Evolutionary conservation across 2,797 vertebrate species (phyloP).

Genomic region (Acomys russatus): DNA sequence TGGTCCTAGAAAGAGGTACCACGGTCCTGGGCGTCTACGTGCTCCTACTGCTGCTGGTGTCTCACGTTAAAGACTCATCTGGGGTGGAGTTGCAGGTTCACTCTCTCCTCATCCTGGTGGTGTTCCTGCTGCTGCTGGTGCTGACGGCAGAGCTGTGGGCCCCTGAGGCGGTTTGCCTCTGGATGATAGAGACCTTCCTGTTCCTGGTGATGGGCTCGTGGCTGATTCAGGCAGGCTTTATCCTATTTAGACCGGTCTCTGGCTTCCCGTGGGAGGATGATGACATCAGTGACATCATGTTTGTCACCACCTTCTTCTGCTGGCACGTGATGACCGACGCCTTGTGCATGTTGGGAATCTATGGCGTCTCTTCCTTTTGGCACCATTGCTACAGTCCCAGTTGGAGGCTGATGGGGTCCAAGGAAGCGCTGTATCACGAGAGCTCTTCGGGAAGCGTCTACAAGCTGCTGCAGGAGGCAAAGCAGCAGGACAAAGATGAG

Average conservation of each 20-base stretch:
- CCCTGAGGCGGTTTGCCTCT: conserved; percentile 62
- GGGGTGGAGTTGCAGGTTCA: conserved; percentile 78
- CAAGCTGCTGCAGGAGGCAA: conserved; percentile 42
- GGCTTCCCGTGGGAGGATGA: conserved; percentile 76
- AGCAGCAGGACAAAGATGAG: conserved; percentile 37
- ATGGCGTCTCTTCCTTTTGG: conserved; percentile 72
- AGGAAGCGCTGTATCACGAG: not conserved
- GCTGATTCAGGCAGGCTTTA: conserved; percentile 84
- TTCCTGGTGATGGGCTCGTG: conserved; percentile 82
- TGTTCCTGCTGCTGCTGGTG: conserved; percentile 75
- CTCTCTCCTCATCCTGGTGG: conserved; percentile 71
- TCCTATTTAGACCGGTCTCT: conserved; percentile 78
- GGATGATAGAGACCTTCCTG: conserved; percentile 79
- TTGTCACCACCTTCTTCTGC: conserved; percentile 86
- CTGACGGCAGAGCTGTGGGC: conserved; percentile 79
- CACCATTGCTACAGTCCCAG: not conserved
- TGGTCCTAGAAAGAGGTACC: conserved; percentile 68
- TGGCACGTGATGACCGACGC: conserved; percentile 82
- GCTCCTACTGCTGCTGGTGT: conserved; percentile 68
- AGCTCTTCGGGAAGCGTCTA: not conserved
- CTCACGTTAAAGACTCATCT: conserved; percentile 68
- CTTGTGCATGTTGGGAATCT: conserved; percentile 72
- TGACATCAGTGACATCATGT: conserved; percentile 82
- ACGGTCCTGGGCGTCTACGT: conserved; percentile 38
- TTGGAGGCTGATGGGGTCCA: not conserved